These are phyloP conservation scores for Aythya baeri DNA, from an alignment of 2,113 vertebrate genomes.

Conservation along the genomic window DNA sequence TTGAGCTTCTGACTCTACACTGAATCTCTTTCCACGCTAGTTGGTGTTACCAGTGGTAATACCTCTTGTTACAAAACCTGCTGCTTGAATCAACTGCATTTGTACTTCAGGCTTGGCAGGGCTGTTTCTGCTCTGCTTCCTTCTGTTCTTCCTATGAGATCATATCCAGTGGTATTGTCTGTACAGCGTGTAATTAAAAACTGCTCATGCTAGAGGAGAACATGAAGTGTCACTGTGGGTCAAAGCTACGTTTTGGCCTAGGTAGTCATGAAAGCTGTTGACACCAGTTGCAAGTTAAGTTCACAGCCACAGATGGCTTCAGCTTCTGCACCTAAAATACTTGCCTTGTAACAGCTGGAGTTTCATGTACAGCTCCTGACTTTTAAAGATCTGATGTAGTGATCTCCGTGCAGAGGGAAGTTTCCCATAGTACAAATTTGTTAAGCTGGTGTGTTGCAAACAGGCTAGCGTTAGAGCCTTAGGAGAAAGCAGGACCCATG, in stretches of 20 bases:
- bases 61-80: neutral
- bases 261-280: neutral
- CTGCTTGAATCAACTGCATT: neutral
- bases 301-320: neutral
- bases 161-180: neutral
- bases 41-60: neutral
- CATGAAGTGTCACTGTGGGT: neutral
- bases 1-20: neutral
- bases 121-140: neutral
- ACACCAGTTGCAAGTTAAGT: neutral
- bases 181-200: neutral
- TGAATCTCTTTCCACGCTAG: neutral
- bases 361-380: neutral
- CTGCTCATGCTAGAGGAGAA: neutral
- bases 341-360: neutral
- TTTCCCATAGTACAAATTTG: neutral
- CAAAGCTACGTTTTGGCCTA: neutral
- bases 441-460: neutral
- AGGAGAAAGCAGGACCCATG: accelerated
- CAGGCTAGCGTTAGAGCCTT: neutral
- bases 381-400: accelerated
- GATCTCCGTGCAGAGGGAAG: neutral
- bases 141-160: neutral
- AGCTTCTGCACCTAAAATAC: neutral
- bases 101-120: neutral